These are phyloP conservation scores for Pituophis catenifer DNA, from an alignment of 2,113 vertebrate species.

Conservation along the genomic window DNA sequence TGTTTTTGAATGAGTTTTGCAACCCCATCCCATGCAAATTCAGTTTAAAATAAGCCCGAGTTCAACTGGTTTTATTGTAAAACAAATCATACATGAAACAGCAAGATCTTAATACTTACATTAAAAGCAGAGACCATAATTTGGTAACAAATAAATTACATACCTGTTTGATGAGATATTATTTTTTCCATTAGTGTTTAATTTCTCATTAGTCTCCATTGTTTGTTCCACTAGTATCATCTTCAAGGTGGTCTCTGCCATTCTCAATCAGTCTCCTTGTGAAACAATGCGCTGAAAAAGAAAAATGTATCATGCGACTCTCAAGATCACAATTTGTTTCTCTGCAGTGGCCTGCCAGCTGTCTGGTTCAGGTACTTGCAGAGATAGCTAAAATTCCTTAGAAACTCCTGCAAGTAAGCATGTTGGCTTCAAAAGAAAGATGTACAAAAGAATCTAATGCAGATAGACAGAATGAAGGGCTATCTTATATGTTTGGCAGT, in stretches of 20 bases:
- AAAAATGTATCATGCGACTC: neutral
- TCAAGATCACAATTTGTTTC: neutral
- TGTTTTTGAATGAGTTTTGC: neutral
- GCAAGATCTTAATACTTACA: neutral
- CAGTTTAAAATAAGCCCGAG: neutral
- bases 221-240: neutral
- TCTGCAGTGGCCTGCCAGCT: neutral
- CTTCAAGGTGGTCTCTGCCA: neutral
- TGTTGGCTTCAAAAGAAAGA: neutral
- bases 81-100: neutral
- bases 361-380: neutral
- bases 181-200: neutral
- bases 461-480: neutral
- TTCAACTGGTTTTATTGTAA: neutral
- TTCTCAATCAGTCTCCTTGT: neutral
- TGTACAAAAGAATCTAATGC: neutral
- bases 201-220: neutral
- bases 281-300: neutral
- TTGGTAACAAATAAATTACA: neutral
- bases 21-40: neutral
- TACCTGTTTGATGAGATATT: neutral
- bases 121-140: neutral
- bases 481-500: neutral
- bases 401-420: neutral
- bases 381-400: neutral